Conservation (phyloP, 2,797 vertebrate species). For the Echeneis naucrates region DNA sequence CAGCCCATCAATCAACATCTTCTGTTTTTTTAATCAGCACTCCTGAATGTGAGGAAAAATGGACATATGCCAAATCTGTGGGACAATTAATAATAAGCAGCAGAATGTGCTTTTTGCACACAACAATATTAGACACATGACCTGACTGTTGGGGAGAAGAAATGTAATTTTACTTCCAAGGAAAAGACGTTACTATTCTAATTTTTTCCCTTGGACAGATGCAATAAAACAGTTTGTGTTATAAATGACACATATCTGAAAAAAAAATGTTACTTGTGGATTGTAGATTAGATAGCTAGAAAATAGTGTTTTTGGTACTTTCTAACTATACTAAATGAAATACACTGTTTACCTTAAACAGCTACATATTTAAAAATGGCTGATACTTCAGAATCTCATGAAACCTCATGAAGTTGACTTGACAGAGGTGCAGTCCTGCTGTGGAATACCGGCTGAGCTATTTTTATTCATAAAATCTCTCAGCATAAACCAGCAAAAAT, state of each 20-base stretch:
- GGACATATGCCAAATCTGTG: conserved; percentile 13
- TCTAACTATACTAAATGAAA: neutral
- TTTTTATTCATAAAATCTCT: too few species aligned
- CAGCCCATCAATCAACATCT: conserved; percentile 1
- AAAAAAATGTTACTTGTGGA: too few species aligned
- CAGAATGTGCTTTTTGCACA: conserved; percentile 8
- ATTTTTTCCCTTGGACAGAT: neutral
- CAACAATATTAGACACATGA: conserved; percentile 20
- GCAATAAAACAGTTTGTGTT: neutral
- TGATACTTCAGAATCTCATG: too few species aligned
- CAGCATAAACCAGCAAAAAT: too few species aligned
- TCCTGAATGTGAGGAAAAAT: conserved; percentile 32
- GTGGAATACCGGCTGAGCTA: too few species aligned
- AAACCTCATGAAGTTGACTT: too few species aligned
- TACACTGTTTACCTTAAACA: too few species aligned
- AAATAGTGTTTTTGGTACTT: neutral
- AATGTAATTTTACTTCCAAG: conserved; percentile 9
- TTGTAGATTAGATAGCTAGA: neutral
- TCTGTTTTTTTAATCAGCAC: conserved; percentile 31
- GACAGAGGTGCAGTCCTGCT: too few species aligned
- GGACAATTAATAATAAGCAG: conserved; percentile 3
- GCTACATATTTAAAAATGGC: too few species aligned
- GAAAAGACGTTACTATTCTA: conserved; percentile 3
- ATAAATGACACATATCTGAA: too few species aligned
- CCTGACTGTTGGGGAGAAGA: neutral